Percentiles rank a stretch among this genome's conserved stretches.
phyloP scores from a whole-genome alignment of 1,140 invertebrate species.

The Pogonognathellus flavescens region DNA sequence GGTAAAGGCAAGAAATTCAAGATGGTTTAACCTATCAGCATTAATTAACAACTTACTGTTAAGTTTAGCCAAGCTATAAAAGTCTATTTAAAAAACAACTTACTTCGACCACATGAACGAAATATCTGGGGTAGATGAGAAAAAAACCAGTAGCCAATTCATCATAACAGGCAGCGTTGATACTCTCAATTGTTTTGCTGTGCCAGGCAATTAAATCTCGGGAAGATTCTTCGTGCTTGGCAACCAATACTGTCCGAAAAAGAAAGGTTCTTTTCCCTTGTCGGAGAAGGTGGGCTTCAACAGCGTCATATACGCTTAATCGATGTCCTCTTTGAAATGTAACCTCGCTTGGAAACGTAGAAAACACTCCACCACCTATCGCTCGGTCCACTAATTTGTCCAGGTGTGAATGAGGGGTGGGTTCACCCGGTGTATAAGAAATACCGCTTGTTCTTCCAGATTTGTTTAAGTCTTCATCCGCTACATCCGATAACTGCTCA shows the following conservation, averaged over 20 bases:
- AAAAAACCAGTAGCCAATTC: constrained; percentile 60
- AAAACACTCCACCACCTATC: constrained; percentile 1
- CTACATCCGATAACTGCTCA: neutral
- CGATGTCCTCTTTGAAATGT: constrained; percentile 8
- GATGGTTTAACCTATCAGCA: no score
- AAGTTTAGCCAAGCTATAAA: no score
- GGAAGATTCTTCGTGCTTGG: constrained; percentile 55
- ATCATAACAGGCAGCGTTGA: constrained; percentile 55
- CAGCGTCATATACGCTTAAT: neutral
- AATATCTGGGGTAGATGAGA: constrained; percentile 60
- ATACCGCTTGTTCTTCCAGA: neutral
- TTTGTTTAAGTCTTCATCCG: neutral
- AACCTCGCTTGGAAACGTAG: constrained; percentile 5
- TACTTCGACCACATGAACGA: constrained; percentile 64
- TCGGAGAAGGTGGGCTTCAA: constrained; percentile 22
- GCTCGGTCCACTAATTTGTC: neutral
- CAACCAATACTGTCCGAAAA: constrained; percentile 54
- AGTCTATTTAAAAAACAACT: no score
- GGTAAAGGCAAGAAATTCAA: no score
- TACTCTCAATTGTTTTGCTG: constrained; percentile 41
- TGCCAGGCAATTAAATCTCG: constrained; percentile 50
- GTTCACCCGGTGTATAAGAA: neutral
- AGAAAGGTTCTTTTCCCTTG: constrained; percentile 56
- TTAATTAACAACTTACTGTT: no score
- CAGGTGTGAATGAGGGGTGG: neutral